Evolutionary conservation across 2,113 vertebrate genomes (phyloP), one percentile per base, ranked within the genome.

Genomic region (Chiloscyllium plagiosum): DNA sequence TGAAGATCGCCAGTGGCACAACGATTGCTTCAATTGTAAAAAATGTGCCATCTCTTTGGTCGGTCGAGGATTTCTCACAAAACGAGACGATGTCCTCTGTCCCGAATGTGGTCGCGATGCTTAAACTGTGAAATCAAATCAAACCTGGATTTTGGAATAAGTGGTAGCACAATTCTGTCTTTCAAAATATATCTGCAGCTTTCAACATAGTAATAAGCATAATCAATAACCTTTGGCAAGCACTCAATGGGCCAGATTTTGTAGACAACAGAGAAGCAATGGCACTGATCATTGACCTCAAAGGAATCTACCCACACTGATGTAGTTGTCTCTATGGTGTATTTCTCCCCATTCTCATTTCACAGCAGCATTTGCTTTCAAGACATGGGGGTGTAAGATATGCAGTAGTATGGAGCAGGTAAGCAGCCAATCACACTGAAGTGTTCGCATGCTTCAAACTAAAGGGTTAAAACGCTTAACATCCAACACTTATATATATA

Each of bases 31-130:
- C 96, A 97, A 96, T 87, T 98, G 98, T 0, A 5, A 42, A 0
- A 97, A 97, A 96, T 97, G 97, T 47, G 97, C 96, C 0, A 29
- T 96, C 52, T 97, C 97, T 0, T 96, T 98, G 96, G 97, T 97
- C 96, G 97, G 97, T 13, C 96, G 96, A 96, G 97, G 97, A 94
- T 99, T 99, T 97, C 98, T 99, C 96, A 98, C 98, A 61, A 97
- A 96, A 95, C 97, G 98, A 17, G 97, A 98, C 96, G 97, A 98
- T 95, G 97, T 99, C 97, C 96, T 99, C 96, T 99, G 99, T 96
- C 98, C 98, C 22, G 97, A 98, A 95, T 99, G 99, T 65, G 98
- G 98, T 70, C 97, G 97, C 2, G 98, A 98, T 96, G 96, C 97
- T 70, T 94, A 94, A 70, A 94, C 37, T 94, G 37, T 42, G 33